A percentile compares a stretch with the other conserved stretches of the same genome.
These are phyloP conservation scores for Crenuchus spilurus DNA, from an alignment of 2,797 vertebrate genomes.

Conservation along the genomic window DNA sequence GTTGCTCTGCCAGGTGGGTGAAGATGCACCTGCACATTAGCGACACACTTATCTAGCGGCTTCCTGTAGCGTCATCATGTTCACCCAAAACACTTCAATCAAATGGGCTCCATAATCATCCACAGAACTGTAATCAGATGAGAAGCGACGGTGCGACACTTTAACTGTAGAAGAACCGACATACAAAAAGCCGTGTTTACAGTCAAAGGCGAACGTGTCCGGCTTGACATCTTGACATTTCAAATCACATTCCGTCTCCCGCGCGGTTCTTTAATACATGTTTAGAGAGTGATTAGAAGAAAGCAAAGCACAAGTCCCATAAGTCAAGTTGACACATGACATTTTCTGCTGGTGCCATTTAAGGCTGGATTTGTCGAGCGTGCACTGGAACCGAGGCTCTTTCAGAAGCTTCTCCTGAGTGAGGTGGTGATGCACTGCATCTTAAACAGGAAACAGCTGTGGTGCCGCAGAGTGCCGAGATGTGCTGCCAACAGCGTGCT, in stretches of 20 bases:
- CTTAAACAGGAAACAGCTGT: constrained; percentile 47
- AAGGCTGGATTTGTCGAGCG: neutral
- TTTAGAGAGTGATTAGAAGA: constrained; percentile 20
- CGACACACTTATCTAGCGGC: constrained; percentile 24
- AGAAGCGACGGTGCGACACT: constrained; percentile 3
- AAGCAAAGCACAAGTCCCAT: neutral
- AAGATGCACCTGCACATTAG: constrained; percentile 15
- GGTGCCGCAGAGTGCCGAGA: constrained; percentile 16
- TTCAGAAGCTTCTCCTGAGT: neutral
- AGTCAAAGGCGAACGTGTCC: neutral
- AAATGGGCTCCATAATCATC: constrained; percentile 35
- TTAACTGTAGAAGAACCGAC: neutral
- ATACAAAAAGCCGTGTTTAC: neutral
- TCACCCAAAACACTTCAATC: constrained; percentile 27
- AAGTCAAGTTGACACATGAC: constrained; percentile 6
- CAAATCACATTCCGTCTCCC: neutral
- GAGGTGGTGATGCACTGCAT: neutral
- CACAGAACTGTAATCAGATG: constrained; percentile 35
- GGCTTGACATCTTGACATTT: constrained; percentile 7
- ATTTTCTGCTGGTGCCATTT: neutral
- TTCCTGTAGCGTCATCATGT: neutral
- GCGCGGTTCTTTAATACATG: neutral
- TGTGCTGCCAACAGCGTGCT: constrained; percentile 28
- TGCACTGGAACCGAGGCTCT: neutral
- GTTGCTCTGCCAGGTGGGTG: neutral